Evolutionary conservation across 2,888 invertebrate genomes (phyloP), one percentile per base, ranked within the genome.

Genomic region (Dolichopus griseipennis): DNA sequence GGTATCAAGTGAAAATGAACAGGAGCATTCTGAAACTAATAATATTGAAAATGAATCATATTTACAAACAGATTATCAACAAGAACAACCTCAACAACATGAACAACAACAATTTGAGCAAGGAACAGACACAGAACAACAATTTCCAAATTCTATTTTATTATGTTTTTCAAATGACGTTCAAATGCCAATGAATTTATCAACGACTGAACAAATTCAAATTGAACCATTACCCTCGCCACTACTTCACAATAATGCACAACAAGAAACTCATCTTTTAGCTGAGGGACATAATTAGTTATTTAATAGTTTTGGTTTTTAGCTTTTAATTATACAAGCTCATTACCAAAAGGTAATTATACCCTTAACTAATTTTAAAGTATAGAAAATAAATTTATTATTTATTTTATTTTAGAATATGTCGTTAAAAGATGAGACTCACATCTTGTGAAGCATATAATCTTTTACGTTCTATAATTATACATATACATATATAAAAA

Each of bases 181-280:
- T 52, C n/a, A 52, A 12, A 18, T 52, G 52, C n/a, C 52, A 18
- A 52, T 52, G n/a, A 52, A 52, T 52, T n/a, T 52, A 18, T 52
- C 52, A 52, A 52, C 52, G 52, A 52, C 52, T 52, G 52, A 52
- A 52, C 52, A 52, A 52, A 52, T 52, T 52, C 52, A 52, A 52
- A 52, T 1, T 52, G 52, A 52, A n/a, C 52, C 15, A 52, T 6
- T 15, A 18, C 52, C n/a, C 15, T 52, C n/a, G 52, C 52, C 52
- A 15, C n/a, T n/a, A 52, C 15, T n/a, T 12, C 9, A 41, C 6
- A 52, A 6, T 52, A 52, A 15, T 52, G 18, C 52, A 18, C 15
- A 18, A 52, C 52, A 12, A 52, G 37, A 37, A 52, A 18, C n/a
- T 52, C 52, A 12, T 15, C 37, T 18, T n/a, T 18, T 52, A 18